A percentile compares a stretch with the other conserved stretches of the same genome.
Conservation (phyloP, 2,888 invertebrate species). For the Isotomurus palustris region DNA sequence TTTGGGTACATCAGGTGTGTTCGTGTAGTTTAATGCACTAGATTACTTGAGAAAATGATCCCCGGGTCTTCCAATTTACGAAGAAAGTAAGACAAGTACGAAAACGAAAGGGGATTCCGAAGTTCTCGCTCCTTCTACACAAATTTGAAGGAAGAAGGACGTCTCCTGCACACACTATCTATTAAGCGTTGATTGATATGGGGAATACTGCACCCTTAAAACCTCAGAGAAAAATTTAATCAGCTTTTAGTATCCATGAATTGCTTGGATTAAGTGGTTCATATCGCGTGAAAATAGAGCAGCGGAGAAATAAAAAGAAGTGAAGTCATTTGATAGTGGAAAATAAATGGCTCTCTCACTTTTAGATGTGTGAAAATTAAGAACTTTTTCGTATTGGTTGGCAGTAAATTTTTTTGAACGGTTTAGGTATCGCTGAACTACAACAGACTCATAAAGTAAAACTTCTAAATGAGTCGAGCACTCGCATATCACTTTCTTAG, state of each 20-base stretch:
- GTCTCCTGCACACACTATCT: background rate
- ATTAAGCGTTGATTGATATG: background rate
- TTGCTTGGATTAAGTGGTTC: conserved; percentile 9
- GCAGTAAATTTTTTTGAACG: conserved; percentile 13
- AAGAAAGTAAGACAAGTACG: background rate
- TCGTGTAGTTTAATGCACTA: no score
- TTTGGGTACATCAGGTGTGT: no score
- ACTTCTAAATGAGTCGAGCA: conserved; percentile 15
- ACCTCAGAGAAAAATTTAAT: conserved; percentile 13
- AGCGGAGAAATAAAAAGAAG: no score
- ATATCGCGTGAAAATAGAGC: no score
- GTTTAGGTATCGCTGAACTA: conserved; percentile 20
- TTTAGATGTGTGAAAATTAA: background rate
- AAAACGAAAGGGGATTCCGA: background rate
- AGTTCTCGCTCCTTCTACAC: background rate
- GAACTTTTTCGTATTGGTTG: conserved; percentile 17
- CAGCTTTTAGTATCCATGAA: conserved; percentile 10
- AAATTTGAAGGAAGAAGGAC: background rate
- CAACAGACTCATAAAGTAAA: conserved; percentile 23
- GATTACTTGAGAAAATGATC: no score
- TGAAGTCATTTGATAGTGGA: no score
- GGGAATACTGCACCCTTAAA: background rate
- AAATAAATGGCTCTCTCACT: background rate
- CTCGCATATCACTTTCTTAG: no score
- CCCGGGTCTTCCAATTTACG: no score